phyloP scores from a whole-genome alignment of 2,797 vertebrate genomes.

The Lates japonicus region DNA sequence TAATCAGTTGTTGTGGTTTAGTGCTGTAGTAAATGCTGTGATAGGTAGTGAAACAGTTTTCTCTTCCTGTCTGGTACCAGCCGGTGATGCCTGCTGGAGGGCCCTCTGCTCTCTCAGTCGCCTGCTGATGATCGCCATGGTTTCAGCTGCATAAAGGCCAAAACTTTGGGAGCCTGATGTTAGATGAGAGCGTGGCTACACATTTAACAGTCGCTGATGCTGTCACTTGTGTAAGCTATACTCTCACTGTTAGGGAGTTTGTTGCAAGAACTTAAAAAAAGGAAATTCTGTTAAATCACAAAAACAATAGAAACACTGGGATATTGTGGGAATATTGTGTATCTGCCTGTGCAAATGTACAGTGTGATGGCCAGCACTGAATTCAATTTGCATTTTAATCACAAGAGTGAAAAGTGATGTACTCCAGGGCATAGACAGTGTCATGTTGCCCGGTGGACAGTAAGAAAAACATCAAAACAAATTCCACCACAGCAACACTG shows the following conservation, averaged over 20 bases:
- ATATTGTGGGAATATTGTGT: neutral
- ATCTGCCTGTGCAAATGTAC: slow-evolving; percentile 23
- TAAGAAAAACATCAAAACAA: slow-evolving; percentile 1
- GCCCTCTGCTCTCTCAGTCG: slow-evolving; percentile 36
- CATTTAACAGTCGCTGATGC: slow-evolving; percentile 34
- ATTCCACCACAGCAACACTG: slow-evolving; percentile 35
- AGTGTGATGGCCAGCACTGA: slow-evolving; percentile 18
- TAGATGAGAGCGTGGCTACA: slow-evolving; percentile 41
- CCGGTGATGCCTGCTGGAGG: slow-evolving; percentile 63
- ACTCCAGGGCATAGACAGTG: neutral
- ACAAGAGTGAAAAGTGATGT: slow-evolving; percentile 24
- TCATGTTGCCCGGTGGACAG: slow-evolving; percentile 1
- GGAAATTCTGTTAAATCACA: neutral
- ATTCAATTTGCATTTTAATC: slow-evolving; percentile 45
- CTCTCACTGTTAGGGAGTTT: slow-evolving; percentile 10
- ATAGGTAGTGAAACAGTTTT: slow-evolving; percentile 30
- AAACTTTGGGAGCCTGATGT: slow-evolving; percentile 61
- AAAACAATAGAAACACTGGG: neutral
- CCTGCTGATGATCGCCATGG: slow-evolving; percentile 73
- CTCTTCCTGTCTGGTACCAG: slow-evolving; percentile 59
- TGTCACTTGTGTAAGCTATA: neutral
- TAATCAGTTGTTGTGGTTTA: slow-evolving; percentile 53
- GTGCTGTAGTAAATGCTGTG: slow-evolving; percentile 22
- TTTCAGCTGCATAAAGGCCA: slow-evolving; percentile 74
- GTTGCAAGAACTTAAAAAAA: slow-evolving; percentile 1